Percentiles rank a stretch among this genome's conserved stretches.
These are phyloP conservation scores for Rhizoglyphus robini DNA, from an alignment of 1,140 invertebrate species.

Conservation along the genomic window DNA sequence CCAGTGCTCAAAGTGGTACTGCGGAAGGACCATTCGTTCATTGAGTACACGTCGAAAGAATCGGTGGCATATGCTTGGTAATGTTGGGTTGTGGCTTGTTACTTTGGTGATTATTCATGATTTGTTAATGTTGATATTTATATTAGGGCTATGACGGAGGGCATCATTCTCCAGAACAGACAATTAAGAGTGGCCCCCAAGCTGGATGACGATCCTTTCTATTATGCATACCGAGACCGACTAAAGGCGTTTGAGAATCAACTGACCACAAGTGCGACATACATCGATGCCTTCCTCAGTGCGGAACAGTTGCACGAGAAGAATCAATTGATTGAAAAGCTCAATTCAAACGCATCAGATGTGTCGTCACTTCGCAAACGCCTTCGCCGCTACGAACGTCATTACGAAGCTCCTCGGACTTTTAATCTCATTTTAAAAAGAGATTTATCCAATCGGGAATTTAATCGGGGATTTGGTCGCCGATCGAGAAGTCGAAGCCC, in stretches of 20 bases:
- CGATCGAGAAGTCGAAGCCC: too few relatives aligned
- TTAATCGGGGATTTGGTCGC: too few relatives aligned
- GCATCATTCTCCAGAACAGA: not conserved
- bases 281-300: not conserved
- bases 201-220: not conserved
- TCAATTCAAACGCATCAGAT: not conserved
- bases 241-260: not conserved
- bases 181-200: not conserved
- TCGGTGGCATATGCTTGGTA: slow-evolving; percentile 14
- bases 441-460: too few relatives aligned
- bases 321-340: not conserved
- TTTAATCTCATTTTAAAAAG: not conserved
- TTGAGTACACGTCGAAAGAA: slow-evolving; percentile 3
- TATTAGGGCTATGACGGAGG: not conserved
- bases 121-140: not conserved
- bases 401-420: not conserved
- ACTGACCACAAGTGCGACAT: not conserved
- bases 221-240: not conserved
- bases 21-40: not conserved
- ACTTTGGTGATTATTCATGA: slow-evolving; percentile 1
- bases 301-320: not conserved
- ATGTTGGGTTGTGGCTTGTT: not conserved
- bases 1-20: slow-evolving; percentile 10
- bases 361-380: not conserved
- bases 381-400: not conserved